These are phyloP conservation scores for Prunella himalayana DNA, from an alignment of 2,113 vertebrate species.

Conservation along the genomic window DNA sequence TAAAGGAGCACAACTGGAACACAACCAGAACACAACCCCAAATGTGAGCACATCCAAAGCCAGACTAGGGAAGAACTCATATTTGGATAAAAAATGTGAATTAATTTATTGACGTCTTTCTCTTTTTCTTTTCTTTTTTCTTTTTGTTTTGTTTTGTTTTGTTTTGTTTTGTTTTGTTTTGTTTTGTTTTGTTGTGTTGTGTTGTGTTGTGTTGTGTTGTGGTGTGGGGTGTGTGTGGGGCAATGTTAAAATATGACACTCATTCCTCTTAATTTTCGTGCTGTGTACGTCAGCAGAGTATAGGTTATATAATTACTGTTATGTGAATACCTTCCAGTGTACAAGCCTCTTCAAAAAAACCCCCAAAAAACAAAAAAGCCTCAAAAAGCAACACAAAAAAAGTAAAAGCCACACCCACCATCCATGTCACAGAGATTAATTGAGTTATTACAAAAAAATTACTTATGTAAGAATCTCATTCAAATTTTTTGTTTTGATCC, in stretches of 20 bases:
- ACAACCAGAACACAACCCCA: background rate
- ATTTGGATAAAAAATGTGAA: background rate
- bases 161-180: too few relatives aligned
- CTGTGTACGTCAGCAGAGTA: background rate
- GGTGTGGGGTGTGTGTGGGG: fast-evolving
- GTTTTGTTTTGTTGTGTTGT: too few relatives aligned
- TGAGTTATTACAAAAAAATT: background rate
- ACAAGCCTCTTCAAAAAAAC: background rate
- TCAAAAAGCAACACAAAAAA: background rate
- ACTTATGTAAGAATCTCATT: background rate
- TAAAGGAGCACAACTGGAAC: background rate
- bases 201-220: too few relatives aligned
- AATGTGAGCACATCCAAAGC: background rate
- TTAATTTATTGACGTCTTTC: background rate
- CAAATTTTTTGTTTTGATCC: background rate
- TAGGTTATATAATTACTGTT: background rate
- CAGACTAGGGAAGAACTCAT: background rate
- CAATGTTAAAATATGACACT: background rate
- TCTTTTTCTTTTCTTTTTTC: background rate
- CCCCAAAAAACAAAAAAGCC: background rate
- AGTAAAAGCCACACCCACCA: background rate
- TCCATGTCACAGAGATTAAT: background rate
- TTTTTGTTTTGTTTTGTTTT: background rate
- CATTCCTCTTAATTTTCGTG: background rate
- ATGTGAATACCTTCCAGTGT: background rate